Evolutionary conservation across 23 tunicate species (phyloP).

Genomic region (Trididemnum nubilum): DNA sequence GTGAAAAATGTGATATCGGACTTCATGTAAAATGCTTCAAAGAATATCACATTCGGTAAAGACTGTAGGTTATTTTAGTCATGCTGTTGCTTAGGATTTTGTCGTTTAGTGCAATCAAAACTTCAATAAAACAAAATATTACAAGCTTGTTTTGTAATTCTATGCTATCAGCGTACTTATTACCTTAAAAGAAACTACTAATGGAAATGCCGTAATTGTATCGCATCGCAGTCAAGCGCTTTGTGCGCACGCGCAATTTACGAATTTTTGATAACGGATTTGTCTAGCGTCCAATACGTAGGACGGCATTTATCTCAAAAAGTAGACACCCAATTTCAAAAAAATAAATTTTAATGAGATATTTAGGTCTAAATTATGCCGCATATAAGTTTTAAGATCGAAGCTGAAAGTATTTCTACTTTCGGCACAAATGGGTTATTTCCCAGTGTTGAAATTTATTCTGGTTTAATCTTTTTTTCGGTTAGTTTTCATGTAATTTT

Average conservation of each 20-base stretch:
- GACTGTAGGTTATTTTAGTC: neutral
- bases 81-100: neutral
- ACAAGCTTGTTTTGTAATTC: no score
- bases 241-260: neutral
- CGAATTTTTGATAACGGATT: neutral
- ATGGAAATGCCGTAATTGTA: no score
- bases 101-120: neutral
- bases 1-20: constrained; percentile 16
- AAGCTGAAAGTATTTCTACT: neutral
- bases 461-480: no score
- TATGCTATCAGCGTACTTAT: no score
- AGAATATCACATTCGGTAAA: neutral
- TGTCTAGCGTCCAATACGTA: neutral
- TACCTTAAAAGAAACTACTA: no score
- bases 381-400: neutral
- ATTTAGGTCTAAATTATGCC: neutral
- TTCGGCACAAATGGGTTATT: constrained; percentile 6
- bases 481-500: no score
- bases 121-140: neutral
- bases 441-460: no score
- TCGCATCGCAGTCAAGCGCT: no score
- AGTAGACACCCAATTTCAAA: neutral
- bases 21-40: constrained; percentile 29
- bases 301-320: neutral
- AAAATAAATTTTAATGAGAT: neutral